Evolutionary conservation across 2,113 vertebrate genomes (phyloP), one percentile per base, ranked within the genome.

Genomic region (Serinus canaria): DNA sequence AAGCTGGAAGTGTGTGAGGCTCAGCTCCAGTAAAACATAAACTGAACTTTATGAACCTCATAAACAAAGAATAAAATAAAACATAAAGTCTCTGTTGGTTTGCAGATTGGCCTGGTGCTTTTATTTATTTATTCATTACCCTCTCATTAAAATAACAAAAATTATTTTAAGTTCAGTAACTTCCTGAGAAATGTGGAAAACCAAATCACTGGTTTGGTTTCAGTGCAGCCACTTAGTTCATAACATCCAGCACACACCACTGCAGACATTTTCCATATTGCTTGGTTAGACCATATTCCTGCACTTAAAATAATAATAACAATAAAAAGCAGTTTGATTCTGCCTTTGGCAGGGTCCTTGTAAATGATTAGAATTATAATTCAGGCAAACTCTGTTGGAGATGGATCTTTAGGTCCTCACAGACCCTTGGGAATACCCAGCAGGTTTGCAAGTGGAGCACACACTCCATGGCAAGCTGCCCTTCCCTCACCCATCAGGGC

Each of bases 11-110:
- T 68, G 87, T 91, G 55, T 73, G 69, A 92, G 58, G 63, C 64
- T 93, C 82, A 92, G 73, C 74, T 50, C 30, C 80, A 88, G 49
- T 82, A 73, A 92, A 91, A 93, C 50, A 84, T 94, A 93, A 97
- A 95, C 86, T 96, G 92, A 95, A 96, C 90, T 96, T 95, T 92
- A 94, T 53, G 90, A 95, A 92, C 88, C 41, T 60, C 62, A 66
- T 93, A 90, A 96, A 94, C 85, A 96, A 92, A 93, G 83, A 90
- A 81, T 81, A 93, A 93, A 91, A 96, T 92, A 87, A 93, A 96
- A 49, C 56, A 88, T 80, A 89, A 91, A 87, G 76, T 75, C 64
- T 83, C 68, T 74, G 60, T 66, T 92, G 83, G 64, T 79, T 92
- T 92, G 76, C 39, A 95, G 73, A 56, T 75, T 94, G 69, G 53